These are phyloP conservation scores for Xenentodon cancila DNA, from an alignment of 2,797 vertebrate species.

Conservation along the genomic window DNA sequence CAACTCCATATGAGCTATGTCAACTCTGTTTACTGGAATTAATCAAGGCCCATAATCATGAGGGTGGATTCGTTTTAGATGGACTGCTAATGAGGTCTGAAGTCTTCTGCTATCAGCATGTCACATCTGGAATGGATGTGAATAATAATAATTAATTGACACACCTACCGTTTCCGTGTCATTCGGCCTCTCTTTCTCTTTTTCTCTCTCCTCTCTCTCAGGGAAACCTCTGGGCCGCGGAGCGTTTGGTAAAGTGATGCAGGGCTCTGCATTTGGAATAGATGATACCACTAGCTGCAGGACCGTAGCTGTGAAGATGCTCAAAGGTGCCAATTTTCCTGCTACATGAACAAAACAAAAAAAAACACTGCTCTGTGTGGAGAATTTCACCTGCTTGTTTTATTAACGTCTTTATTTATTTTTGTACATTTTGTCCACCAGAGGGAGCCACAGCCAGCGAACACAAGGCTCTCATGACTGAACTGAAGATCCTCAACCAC, in stretches of 20 bases:
- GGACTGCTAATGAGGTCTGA: constrained; percentile 42
- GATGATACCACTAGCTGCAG: constrained; percentile 85
- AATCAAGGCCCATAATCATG: constrained; percentile 64
- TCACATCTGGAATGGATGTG: constrained; percentile 42
- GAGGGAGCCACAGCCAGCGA: constrained; percentile 94
- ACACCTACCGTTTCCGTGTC: constrained; percentile 22
- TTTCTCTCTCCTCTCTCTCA: constrained; percentile 50
- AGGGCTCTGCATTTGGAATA: constrained; percentile 93
- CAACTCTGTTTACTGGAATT: constrained; percentile 65
- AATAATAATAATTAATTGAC: constrained; percentile 52
- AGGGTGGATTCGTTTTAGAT: constrained; percentile 54
- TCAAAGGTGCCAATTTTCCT: constrained; percentile 86
- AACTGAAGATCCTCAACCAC: constrained; percentile 95
- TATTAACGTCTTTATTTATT: neutral
- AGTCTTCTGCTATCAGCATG: constrained; percentile 47
- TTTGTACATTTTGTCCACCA: constrained; percentile 66
- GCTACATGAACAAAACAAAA: neutral
- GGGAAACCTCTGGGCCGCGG: constrained; percentile 92
- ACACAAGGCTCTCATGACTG: constrained; percentile 95
- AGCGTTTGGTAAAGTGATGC: constrained; percentile 94
- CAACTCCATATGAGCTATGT: constrained; percentile 47
- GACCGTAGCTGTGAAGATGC: constrained; percentile 96
- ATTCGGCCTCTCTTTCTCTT: constrained; percentile 5
- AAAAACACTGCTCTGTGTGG: neutral
- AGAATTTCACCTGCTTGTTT: neutral